Conservation (phyloP, 1,140 invertebrate genomes). For the Chelonus insularis region DNA sequence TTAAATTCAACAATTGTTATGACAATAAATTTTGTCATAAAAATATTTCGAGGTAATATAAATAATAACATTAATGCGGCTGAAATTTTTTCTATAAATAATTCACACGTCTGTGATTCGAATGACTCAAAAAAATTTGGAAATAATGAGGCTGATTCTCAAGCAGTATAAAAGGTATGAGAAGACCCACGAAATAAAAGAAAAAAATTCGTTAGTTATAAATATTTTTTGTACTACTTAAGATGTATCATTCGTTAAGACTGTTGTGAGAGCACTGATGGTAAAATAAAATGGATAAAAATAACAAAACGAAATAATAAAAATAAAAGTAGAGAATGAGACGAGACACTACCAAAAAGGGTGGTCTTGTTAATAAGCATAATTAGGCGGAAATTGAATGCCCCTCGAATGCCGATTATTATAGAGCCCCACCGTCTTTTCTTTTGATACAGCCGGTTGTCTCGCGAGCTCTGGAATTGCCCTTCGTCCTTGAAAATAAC, state of each 20-base stretch:
- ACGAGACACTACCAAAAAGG: constrained; percentile 16
- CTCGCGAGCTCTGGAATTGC: constrained; percentile 24
- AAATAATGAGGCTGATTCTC: constrained; percentile 17
- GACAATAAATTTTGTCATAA: too few relatives aligned
- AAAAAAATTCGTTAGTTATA: not conserved
- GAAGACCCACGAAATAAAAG: not conserved
- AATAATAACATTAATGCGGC: too few relatives aligned
- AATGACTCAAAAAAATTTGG: not conserved
- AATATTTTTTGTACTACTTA: too few relatives aligned
- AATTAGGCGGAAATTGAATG: constrained; percentile 36
- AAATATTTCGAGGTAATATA: too few relatives aligned
- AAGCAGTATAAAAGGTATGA: constrained; percentile 7
- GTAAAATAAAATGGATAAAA: not conserved
- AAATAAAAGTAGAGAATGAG: constrained; percentile 8
- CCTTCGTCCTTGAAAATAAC: constrained; percentile 34
- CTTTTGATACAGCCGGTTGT: constrained; percentile 27
- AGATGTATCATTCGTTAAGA: too few relatives aligned
- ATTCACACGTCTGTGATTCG: too few relatives aligned
- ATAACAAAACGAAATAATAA: not conserved
- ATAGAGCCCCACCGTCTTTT: constrained; percentile 25
- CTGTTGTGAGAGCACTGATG: too few relatives aligned
- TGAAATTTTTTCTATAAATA: too few relatives aligned
- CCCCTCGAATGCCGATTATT: constrained; percentile 34
- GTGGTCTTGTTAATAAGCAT: constrained; percentile 36
- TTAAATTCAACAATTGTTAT: too few relatives aligned